These are phyloP conservation scores for Campylorhamphus procurvoides DNA, from an alignment of 2,113 vertebrate species.

Conservation along the genomic window DNA sequence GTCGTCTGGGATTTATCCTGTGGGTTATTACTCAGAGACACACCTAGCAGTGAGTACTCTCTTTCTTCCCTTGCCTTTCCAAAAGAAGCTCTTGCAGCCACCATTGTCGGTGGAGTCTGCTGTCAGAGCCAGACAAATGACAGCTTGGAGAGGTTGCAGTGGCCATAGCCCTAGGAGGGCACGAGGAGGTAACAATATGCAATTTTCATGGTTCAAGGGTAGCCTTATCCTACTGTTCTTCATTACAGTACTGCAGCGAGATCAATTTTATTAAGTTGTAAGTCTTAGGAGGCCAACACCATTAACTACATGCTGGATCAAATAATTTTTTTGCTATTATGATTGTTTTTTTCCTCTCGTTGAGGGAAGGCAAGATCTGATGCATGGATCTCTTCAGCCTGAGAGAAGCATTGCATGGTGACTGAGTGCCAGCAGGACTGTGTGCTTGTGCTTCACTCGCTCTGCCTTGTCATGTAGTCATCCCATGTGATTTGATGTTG, in stretches of 20 bases:
- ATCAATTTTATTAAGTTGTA: constrained; percentile 75
- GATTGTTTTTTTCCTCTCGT: background rate
- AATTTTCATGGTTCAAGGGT: constrained; percentile 77
- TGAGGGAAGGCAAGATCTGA: background rate
- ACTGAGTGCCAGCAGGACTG: background rate
- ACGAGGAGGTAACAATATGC: constrained; percentile 66
- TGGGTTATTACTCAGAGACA: background rate
- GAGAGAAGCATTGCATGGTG: accelerated
- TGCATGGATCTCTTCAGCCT: background rate
- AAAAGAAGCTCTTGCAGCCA: background rate
- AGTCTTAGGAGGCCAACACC: constrained; percentile 64
- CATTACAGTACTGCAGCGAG: constrained; percentile 70
- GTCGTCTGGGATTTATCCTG: background rate
- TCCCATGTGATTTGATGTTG: background rate
- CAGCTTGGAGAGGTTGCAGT: constrained; percentile 63
- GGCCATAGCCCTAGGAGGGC: constrained; percentile 75
- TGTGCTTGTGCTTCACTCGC: background rate
- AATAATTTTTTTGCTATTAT: constrained; percentile 36
- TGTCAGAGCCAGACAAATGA: constrained; percentile 64
- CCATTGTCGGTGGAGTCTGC: constrained; percentile 13
- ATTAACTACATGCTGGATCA: constrained; percentile 68
- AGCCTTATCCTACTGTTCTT: constrained; percentile 77
- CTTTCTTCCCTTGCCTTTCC: background rate
- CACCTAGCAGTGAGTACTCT: background rate
- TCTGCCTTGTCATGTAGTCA: background rate